Percentiles rank a stretch among this genome's conserved stretches.
These are phyloP conservation scores for Drosophila yakuba DNA, from an alignment of 1,140 invertebrate species.

Conservation along the genomic window DNA sequence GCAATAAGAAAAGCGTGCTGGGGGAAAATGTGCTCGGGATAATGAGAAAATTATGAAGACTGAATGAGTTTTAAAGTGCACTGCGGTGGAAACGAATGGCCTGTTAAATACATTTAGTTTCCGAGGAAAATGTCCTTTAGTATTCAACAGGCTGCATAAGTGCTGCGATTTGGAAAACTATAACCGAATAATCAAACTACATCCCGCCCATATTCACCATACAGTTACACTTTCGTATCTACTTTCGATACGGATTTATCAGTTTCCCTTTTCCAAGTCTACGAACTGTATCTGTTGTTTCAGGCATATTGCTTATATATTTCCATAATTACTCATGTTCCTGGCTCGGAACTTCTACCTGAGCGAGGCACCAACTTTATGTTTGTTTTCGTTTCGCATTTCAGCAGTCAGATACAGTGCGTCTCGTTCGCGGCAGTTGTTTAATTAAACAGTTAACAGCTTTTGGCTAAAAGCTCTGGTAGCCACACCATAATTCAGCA, in stretches of 20 bases:
- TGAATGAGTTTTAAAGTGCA: slow-evolving; percentile 19
- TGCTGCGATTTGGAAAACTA: too few relatives aligned
- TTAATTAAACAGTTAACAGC: slow-evolving; percentile 77
- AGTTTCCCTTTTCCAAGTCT: slow-evolving; percentile 14
- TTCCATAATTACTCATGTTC: slow-evolving; percentile 37
- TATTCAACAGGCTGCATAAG: too few relatives aligned
- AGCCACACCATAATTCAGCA: slow-evolving; percentile 50
- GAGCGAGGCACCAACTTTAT: slow-evolving; percentile 25
- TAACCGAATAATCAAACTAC: background rate
- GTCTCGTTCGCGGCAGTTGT: slow-evolving; percentile 54
- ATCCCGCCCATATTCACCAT: background rate
- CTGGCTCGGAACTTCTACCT: slow-evolving; percentile 26
- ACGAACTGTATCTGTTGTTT: slow-evolving; percentile 14
- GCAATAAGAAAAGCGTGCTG: slow-evolving; percentile 33
- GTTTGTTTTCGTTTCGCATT: slow-evolving; percentile 53
- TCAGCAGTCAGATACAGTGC: slow-evolving; percentile 32
- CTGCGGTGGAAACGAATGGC: background rate
- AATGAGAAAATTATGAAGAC: slow-evolving; percentile 24
- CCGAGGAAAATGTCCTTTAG: too few relatives aligned
- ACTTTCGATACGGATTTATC: background rate
- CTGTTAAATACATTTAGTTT: too few relatives aligned
- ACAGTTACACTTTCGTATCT: background rate
- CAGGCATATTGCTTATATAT: slow-evolving; percentile 18
- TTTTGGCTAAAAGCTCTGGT: slow-evolving; percentile 45
- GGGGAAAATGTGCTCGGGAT: slow-evolving; percentile 11